These are phyloP conservation scores for Eurytemora carolleeae DNA, from an alignment of 1,140 invertebrate genomes.

Conservation along the genomic window DNA sequence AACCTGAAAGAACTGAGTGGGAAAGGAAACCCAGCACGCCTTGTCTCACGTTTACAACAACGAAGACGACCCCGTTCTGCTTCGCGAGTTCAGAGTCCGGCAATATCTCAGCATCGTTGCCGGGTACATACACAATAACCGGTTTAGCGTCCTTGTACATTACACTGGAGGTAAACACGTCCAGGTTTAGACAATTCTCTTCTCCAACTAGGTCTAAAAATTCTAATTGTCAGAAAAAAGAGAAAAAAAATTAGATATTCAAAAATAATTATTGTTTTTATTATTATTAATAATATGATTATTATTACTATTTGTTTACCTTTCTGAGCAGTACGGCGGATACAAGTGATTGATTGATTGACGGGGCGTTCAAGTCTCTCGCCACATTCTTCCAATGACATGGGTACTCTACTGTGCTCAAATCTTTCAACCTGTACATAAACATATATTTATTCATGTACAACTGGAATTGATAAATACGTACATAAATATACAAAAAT, in stretches of 20 bases:
- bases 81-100: conserved; percentile 39
- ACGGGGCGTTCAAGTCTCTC: background rate
- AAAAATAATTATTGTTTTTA: background rate
- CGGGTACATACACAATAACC: conserved; percentile 57
- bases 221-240: background rate
- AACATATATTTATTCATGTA: background rate
- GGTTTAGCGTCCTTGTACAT: conserved; percentile 45
- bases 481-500: no score
- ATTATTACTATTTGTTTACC: background rate
- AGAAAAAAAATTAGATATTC: background rate
- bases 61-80: conserved; percentile 55
- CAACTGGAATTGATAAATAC: no score
- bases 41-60: conserved; percentile 50
- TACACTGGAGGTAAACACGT: conserved; percentile 32
- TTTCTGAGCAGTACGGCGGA: background rate
- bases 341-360: background rate
- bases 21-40: conserved; percentile 58
- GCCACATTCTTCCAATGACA: background rate
- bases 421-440: background rate
- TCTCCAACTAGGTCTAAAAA: conserved; percentile 30
- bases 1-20: conserved; percentile 41
- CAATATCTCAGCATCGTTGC: conserved; percentile 36
- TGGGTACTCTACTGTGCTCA: background rate
- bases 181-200: conserved; percentile 59
- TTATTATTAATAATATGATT: no score